Percentiles rank a stretch among this genome's conserved stretches.
phyloP scores from a whole-genome alignment of 2,888 invertebrate genomes.

The Chrysolina oricalcia region DNA sequence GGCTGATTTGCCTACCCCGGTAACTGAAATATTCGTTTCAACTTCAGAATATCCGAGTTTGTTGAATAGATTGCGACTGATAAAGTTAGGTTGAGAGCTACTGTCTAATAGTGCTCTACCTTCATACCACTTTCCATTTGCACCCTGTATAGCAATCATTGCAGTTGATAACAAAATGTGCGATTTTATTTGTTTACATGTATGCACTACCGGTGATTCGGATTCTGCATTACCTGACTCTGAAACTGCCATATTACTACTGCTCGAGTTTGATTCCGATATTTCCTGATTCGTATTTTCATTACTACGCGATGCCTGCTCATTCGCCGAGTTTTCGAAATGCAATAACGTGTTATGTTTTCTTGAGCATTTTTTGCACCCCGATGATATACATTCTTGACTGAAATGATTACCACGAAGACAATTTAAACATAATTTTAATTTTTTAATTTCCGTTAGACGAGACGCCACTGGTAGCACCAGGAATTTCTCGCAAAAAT shows the following conservation, averaged over 20 bases:
- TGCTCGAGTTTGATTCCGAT: slow-evolving; percentile 11
- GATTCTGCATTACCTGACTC: neutral
- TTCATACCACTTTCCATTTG: slow-evolving; percentile 2
- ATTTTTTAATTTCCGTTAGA: neutral
- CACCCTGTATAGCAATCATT: slow-evolving; percentile 10
- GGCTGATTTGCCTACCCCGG: neutral
- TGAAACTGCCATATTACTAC: slow-evolving; percentile 6
- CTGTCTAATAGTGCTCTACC: slow-evolving; percentile 7
- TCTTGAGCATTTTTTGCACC: slow-evolving; percentile 12
- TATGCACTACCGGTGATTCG: neutral
- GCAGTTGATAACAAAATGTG: slow-evolving; percentile 8
- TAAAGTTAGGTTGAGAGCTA: slow-evolving; percentile 12
- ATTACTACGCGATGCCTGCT: neutral
- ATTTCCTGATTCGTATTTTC: neutral
- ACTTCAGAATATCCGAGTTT: neutral
- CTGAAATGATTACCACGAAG: neutral
- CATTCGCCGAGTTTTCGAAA: neutral
- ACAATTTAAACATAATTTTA: slow-evolving; percentile 16
- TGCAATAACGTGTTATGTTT: slow-evolving; percentile 17
- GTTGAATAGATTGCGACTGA: slow-evolving; percentile 11
- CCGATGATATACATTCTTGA: neutral
- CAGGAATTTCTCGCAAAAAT: neutral
- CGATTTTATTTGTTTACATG: slow-evolving; percentile 7
- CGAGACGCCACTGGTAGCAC: slow-evolving; percentile 1
- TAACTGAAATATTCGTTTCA: neutral